Percentiles rank a stretch among this genome's conserved stretches.
These are phyloP conservation scores for Apamea sordens DNA, from an alignment of 2,888 invertebrate genomes.

Conservation along the genomic window DNA sequence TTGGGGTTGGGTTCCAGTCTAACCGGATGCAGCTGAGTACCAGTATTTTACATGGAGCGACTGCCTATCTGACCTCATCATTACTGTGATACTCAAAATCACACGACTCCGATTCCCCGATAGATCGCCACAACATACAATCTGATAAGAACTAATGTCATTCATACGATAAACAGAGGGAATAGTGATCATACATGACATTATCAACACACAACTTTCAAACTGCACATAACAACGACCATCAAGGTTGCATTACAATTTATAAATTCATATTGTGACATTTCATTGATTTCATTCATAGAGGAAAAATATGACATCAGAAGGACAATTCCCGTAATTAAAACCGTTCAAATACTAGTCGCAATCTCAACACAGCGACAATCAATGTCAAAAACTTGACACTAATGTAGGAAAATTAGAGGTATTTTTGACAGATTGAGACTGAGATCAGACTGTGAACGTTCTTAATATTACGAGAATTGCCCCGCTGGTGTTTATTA, in stretches of 20 bases:
- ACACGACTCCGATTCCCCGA: slow-evolving; percentile 3
- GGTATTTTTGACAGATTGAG: no score
- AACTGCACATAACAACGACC: slow-evolving; percentile 17
- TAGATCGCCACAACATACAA: not conserved
- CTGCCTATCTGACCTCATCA: no score
- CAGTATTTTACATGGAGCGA: no score
- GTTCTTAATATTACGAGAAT: no score
- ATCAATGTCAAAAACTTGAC: no score
- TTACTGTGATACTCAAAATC: not conserved
- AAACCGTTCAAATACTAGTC: no score
- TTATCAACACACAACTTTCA: slow-evolving; percentile 43
- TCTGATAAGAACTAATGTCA: not conserved
- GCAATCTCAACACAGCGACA: no score
- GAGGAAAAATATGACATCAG: slow-evolving; percentile 25
- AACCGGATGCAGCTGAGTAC: no score
- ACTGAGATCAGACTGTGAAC: no score
- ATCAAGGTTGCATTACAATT: slow-evolving; percentile 27
- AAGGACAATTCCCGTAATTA: no score
- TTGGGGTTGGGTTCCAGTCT: no score
- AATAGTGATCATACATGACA: slow-evolving; percentile 2
- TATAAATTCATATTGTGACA: slow-evolving; percentile 46
- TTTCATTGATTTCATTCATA: slow-evolving; percentile 48
- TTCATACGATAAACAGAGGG: not conserved
- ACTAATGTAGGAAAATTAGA: no score
- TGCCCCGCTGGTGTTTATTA: slow-evolving; percentile 11